These are phyloP conservation scores for Drosophila recens DNA, from an alignment of 2,888 invertebrate genomes.

Conservation along the genomic window DNA sequence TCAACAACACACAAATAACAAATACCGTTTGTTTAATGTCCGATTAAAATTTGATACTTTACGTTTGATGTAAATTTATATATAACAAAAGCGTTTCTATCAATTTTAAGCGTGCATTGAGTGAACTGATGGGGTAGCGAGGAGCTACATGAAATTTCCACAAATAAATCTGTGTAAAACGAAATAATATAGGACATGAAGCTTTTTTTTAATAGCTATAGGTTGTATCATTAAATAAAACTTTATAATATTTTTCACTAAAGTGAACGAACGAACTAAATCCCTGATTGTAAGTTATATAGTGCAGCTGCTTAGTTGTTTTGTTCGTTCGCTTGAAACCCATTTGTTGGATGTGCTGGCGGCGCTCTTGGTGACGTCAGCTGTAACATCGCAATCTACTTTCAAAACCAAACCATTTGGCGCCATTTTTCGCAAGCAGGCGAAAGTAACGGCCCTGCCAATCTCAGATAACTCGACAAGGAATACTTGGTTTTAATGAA, in stretches of 20 bases:
- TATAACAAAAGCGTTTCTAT: constrained; percentile 53
- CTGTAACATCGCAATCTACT: too few species aligned
- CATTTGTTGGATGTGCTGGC: not conserved
- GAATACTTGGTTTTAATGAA: too few species aligned
- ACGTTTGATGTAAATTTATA: constrained; percentile 57
- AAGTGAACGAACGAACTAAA: too few species aligned
- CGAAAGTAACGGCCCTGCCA: too few species aligned
- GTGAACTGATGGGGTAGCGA: constrained; percentile 38
- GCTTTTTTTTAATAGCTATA: constrained; percentile 55
- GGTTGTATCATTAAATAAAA: constrained; percentile 47
- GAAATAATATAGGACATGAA: constrained; percentile 52
- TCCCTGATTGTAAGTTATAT: too few species aligned
- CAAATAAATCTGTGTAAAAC: constrained; percentile 57
- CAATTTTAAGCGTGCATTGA: constrained; percentile 58
- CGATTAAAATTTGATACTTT: constrained; percentile 61
- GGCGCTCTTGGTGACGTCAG: too few species aligned
- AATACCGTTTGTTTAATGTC: constrained; percentile 57
- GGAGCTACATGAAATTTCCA: constrained; percentile 47
- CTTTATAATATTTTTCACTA: constrained; percentile 10
- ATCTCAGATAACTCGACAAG: too few species aligned
- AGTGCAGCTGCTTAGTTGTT: too few species aligned
- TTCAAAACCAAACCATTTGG: too few species aligned
- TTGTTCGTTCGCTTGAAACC: too few species aligned
- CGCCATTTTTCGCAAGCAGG: too few species aligned
- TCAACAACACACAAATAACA: constrained; percentile 55